Evolutionary conservation across 2,797 vertebrate genomes (phyloP).

Genomic region (Ciconia nigra): DNA sequence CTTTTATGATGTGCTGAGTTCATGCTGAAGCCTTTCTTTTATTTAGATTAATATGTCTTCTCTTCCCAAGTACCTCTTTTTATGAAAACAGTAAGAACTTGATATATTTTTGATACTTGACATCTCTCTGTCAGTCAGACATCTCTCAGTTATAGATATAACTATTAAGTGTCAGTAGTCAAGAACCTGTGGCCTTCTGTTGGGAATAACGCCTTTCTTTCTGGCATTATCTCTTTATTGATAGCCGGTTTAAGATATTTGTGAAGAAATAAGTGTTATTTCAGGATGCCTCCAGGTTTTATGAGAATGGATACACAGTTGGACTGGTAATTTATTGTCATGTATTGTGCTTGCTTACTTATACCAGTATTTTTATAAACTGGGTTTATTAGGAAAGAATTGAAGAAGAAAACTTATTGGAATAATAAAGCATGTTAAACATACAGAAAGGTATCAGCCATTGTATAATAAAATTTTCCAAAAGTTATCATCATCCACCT

Average conservation of each 20-base stretch:
- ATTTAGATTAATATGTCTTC: not conserved
- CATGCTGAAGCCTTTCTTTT: not conserved
- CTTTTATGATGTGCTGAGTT: not conserved
- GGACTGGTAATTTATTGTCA: not conserved
- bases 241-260: not conserved
- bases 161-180: not conserved
- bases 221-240: not conserved
- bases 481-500: not conserved
- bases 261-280: not conserved
- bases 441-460: not conserved
- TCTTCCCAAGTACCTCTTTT: not conserved
- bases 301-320: not conserved
- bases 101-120: not conserved
- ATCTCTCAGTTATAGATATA: not conserved
- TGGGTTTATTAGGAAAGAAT: not conserved
- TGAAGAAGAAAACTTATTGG: not conserved
- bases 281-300: not conserved
- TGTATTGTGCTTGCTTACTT: accelerated
- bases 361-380: not conserved
- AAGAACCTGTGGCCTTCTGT: not conserved
- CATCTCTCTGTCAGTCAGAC: not conserved
- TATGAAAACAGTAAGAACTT: not conserved
- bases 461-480: not conserved
- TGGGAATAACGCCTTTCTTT: not conserved
- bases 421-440: not conserved